phyloP scores from a whole-genome alignment of 2,797 vertebrate genomes.

The Myotis pilosus region DNA sequence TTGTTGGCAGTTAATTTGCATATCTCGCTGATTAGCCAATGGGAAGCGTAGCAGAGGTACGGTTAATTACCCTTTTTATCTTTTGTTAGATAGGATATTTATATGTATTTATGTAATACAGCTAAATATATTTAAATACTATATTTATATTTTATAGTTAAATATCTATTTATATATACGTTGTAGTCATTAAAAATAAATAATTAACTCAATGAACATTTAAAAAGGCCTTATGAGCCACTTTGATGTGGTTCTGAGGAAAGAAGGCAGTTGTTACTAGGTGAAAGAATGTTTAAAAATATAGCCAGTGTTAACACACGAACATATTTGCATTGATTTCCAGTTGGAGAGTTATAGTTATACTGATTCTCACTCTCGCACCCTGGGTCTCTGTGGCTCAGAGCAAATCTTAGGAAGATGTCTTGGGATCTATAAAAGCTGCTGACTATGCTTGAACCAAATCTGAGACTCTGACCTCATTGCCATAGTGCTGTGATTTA shows the following conservation, averaged over 20 bases:
- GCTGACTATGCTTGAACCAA: not conserved
- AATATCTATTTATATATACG: not conserved
- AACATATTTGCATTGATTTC: not conserved
- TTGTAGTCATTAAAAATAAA: not conserved
- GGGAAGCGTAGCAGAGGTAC: no score
- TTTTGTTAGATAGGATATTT: not conserved
- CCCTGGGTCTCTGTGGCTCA: not conserved
- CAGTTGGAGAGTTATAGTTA: not conserved
- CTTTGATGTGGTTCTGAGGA: not conserved
- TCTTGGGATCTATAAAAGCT: not conserved
- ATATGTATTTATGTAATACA: not conserved
- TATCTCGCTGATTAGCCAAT: no score
- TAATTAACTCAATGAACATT: not conserved
- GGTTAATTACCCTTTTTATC: no score
- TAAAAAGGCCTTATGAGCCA: not conserved
- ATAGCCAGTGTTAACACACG: not conserved
- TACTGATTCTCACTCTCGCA: not conserved
- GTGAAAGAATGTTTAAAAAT: not conserved
- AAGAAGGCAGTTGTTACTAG: not conserved
- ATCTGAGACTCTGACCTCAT: not conserved
- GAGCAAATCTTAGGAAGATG: not conserved
- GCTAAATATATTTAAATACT: not conserved
- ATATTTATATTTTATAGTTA: not conserved
- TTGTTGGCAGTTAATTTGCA: no score
- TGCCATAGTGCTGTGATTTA: not conserved